A percentile compares a stretch with the other conserved stretches of the same genome.
phyloP scores from a whole-genome alignment of 2,113 vertebrate species.

The Cottus gobio region DNA sequence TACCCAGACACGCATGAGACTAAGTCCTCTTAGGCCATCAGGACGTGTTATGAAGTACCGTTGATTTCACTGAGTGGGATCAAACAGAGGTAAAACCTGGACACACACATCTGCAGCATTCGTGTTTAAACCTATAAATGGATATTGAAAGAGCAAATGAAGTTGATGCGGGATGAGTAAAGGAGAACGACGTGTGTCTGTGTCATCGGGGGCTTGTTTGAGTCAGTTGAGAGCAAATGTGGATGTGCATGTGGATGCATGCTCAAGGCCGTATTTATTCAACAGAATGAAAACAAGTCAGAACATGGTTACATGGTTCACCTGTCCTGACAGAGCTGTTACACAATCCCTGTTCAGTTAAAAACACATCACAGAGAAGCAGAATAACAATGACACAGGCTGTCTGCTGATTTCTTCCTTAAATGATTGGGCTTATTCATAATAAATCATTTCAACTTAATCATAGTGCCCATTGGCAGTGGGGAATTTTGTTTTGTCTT shows the following conservation, averaged over 20 bases:
- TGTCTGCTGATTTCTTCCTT: neutral
- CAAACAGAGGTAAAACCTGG: slow-evolving; percentile 16
- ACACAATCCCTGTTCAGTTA: slow-evolving; percentile 55
- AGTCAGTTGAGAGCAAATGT: slow-evolving; percentile 8
- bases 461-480: neutral
- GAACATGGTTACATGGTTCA: slow-evolving; percentile 68
- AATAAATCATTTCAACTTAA: neutral
- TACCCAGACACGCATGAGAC: slow-evolving; percentile 1
- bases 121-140: slow-evolving; percentile 31
- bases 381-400: neutral
- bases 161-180: slow-evolving; percentile 19
- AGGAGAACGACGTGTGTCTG: slow-evolving; percentile 7
- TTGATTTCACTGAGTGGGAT: slow-evolving; percentile 47
- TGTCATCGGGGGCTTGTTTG: slow-evolving; percentile 27
- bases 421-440: slow-evolving; percentile 8
- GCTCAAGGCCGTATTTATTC: slow-evolving; percentile 62
- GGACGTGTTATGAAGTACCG: slow-evolving; percentile 44
- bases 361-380: slow-evolving; percentile 26
- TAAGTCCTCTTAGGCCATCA: slow-evolving; percentile 40
- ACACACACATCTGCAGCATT: slow-evolving; percentile 16
- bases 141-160: slow-evolving; percentile 25
- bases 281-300: slow-evolving; percentile 69
- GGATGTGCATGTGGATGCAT: slow-evolving; percentile 29
- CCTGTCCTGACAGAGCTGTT: slow-evolving; percentile 67
- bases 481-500: neutral